phyloP scores from a whole-genome alignment of 2,113 vertebrate genomes.

The Phoxinus phoxinus region DNA sequence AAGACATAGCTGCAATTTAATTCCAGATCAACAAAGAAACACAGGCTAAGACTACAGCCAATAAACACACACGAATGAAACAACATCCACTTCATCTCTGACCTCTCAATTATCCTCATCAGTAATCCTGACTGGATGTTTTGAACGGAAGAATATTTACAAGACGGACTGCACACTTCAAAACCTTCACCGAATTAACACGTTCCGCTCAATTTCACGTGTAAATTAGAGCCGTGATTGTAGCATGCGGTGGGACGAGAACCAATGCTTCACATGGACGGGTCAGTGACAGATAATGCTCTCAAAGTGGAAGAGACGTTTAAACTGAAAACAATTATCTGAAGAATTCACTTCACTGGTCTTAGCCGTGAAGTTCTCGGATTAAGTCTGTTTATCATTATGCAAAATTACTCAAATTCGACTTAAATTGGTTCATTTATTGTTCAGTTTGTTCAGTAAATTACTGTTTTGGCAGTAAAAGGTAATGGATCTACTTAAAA shows the following conservation, averaged over 20 bases:
- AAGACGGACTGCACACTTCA: constrained; percentile 26
- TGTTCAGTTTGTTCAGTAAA: constrained; percentile 37
- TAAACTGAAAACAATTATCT: constrained; percentile 52
- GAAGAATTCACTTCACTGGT: constrained; percentile 30
- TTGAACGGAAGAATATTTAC: constrained; percentile 40
- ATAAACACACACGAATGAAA: constrained; percentile 22
- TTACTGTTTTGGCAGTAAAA: constrained; percentile 6
- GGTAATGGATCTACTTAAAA: constrained; percentile 11
- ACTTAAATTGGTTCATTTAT: constrained; percentile 28
- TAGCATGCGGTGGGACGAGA: constrained; percentile 33
- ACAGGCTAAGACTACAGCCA: constrained; percentile 16
- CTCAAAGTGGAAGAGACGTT: constrained; percentile 36
- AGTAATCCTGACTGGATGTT: constrained; percentile 27
- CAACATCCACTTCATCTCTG: constrained; percentile 43
- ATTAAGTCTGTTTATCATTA: constrained; percentile 13
- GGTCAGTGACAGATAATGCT: constrained; percentile 31
- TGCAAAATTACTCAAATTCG: constrained; percentile 17
- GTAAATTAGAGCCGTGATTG: constrained; percentile 53
- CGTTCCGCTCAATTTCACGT: constrained; percentile 48
- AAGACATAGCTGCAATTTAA: constrained; percentile 12
- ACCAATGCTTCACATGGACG: constrained; percentile 38
- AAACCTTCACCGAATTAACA: constrained; percentile 39
- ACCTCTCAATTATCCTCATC: constrained; percentile 52
- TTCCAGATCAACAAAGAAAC: constrained; percentile 28
- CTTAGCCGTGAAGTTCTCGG: background rate